Conservation (phyloP, 2,113 vertebrate species). For the Cyprinodon variegatus region DNA sequence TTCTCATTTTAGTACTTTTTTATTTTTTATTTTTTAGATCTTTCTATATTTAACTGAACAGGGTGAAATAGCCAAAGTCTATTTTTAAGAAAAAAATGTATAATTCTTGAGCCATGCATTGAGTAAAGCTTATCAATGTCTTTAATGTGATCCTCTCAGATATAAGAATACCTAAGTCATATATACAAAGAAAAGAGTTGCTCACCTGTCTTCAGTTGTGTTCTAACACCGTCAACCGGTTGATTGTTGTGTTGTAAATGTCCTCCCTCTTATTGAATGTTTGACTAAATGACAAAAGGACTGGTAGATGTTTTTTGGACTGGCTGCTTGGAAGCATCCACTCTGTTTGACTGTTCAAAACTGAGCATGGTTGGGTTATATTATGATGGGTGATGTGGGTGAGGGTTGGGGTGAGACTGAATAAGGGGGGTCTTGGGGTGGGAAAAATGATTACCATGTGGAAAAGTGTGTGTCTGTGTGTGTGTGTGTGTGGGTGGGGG, state of each 20-base stretch:
- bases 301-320: constrained; percentile 34
- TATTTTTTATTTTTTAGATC: neutral
- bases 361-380: constrained; percentile 48
- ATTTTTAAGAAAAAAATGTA: constrained; percentile 5
- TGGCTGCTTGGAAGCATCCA: constrained; percentile 38
- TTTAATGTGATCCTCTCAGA: constrained; percentile 25
- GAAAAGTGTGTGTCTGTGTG: too few species aligned
- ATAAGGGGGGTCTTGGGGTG: constrained; percentile 45
- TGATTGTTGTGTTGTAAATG: constrained; percentile 29
- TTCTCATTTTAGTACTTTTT: too few species aligned
- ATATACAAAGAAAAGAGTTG: constrained; percentile 26
- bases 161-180: constrained; percentile 1
- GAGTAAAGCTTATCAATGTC: neutral
- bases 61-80: neutral
- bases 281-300: constrained; percentile 56
- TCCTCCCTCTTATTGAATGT: constrained; percentile 24
- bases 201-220: constrained; percentile 61
- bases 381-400: constrained; percentile 44
- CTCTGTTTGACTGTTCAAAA: constrained; percentile 52
- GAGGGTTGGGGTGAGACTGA: constrained; percentile 4
- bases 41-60: neutral
- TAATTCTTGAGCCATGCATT: neutral
- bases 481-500: too few species aligned
- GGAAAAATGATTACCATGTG: constrained; percentile 45
- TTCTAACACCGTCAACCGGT: constrained; percentile 38